A percentile compares a stretch with the other conserved stretches of the same genome.
Evolutionary conservation across 2,113 vertebrate genomes (phyloP).

Genomic region (Leptobrachium ailaonicum): DNA sequence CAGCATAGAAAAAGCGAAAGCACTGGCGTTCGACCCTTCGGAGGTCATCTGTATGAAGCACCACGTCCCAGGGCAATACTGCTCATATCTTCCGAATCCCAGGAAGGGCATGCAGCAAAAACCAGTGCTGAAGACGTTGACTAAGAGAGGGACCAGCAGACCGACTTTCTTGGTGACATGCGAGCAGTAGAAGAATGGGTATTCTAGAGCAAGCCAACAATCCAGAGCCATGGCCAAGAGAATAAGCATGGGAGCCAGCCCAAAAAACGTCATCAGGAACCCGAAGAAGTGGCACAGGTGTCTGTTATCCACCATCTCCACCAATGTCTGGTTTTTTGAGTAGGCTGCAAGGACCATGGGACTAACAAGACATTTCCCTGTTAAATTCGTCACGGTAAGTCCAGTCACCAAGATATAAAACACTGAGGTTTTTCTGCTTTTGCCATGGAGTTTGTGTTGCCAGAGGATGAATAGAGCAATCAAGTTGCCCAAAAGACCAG

Average conservation of each 20-base stretch:
- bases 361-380: constrained; percentile 75
- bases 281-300: constrained; percentile 69
- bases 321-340: constrained; percentile 69
- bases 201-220: constrained; percentile 72
- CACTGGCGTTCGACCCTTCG: not conserved
- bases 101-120: constrained; percentile 71
- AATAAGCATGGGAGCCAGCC: constrained; percentile 70
- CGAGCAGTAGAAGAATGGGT: constrained; percentile 72
- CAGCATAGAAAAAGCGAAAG: constrained; percentile 65
- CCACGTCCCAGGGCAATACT: constrained; percentile 77
- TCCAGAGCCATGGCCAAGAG: constrained; percentile 76
- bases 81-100: constrained; percentile 65
- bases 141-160: constrained; percentile 41
- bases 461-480: constrained; percentile 68
- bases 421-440: constrained; percentile 56
- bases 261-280: constrained; percentile 76
- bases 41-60: constrained; percentile 74
- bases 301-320: constrained; percentile 50
- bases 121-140: constrained; percentile 57
- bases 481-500: constrained; percentile 73
- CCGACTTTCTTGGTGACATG: constrained; percentile 63
- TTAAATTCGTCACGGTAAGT: constrained; percentile 69
- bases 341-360: constrained; percentile 74
- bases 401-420: constrained; percentile 74
- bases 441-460: constrained; percentile 62